phyloP scores from a whole-genome alignment of 53 echinoderm and acorn worm species.

The Stichopus horrens region DNA sequence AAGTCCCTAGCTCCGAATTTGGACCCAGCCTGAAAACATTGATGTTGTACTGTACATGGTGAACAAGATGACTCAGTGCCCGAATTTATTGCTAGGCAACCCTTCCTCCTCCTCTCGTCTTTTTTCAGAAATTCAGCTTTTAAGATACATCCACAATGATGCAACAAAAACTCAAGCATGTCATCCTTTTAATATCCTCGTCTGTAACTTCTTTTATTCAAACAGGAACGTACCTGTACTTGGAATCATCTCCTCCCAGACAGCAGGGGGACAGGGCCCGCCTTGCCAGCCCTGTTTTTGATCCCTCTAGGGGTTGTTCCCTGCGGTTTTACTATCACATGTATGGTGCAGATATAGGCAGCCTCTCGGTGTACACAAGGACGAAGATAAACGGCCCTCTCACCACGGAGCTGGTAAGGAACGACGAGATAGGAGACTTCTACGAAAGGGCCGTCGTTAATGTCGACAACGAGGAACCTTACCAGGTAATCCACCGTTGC shows the following conservation, averaged over 20 bases:
- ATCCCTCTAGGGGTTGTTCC: constrained; percentile 12
- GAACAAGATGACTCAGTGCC: no score
- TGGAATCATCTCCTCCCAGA: constrained; percentile 31
- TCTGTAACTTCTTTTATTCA: neutral
- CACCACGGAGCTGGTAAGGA: constrained; percentile 41
- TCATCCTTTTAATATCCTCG: no score
- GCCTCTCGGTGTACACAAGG: constrained; percentile 72
- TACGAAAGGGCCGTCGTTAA: constrained; percentile 71
- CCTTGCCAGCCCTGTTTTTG: constrained; percentile 53
- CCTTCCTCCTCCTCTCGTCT: no score
- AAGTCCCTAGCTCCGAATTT: no score
- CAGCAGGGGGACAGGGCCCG: constrained; percentile 60
- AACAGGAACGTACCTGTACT: constrained; percentile 49
- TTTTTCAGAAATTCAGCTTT: no score
- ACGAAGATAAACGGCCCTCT: constrained; percentile 73
- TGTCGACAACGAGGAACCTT: constrained; percentile 45
- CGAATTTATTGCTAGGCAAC: no score
- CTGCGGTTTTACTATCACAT: constrained; percentile 65
- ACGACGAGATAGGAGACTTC: constrained; percentile 70
- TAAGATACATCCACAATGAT: no score
- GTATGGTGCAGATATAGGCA: constrained; percentile 65
- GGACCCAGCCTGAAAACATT: no score
- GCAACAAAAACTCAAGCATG: no score
- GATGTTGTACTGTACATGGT: no score
- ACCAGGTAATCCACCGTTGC: constrained; percentile 58